Percentiles rank a stretch among this genome's conserved stretches.
Evolutionary conservation across 2,888 invertebrate species (phyloP).

Genomic region (Coelinius sp.): DNA sequence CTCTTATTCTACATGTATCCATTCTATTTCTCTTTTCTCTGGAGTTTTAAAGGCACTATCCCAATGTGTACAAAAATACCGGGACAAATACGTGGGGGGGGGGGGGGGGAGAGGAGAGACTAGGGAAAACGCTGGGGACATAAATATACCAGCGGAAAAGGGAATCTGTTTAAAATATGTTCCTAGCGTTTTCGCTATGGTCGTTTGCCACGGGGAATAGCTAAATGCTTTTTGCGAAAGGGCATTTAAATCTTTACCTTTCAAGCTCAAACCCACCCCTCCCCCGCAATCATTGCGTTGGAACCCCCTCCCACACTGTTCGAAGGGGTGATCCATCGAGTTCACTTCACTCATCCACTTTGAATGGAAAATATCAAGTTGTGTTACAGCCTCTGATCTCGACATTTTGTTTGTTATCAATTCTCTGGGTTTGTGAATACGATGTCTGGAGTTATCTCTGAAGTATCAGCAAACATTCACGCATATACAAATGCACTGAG

Average conservation of each 20-base stretch:
- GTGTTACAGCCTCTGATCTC: conserved; percentile 41
- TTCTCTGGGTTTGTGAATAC: conserved; percentile 42
- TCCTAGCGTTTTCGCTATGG: conserved; percentile 67
- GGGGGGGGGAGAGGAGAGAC: conserved; percentile 42
- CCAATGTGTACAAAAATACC: conserved; percentile 35
- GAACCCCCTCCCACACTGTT: background rate
- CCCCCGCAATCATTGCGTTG: conserved; percentile 40
- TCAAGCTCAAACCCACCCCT: conserved; percentile 48
- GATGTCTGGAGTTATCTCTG: conserved; percentile 57
- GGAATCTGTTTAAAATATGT: conserved; percentile 70
- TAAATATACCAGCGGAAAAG: conserved; percentile 67
- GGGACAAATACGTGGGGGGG: background rate
- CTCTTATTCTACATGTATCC: too few species aligned
- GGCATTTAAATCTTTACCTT: conserved; percentile 70
- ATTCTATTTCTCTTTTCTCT: conserved; percentile 38
- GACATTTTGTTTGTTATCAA: conserved; percentile 61
- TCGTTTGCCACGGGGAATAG: conserved; percentile 71
- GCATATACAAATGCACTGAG: conserved; percentile 46
- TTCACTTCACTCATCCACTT: conserved; percentile 32
- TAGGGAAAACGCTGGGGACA: conserved; percentile 53
- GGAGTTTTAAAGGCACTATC: conserved; percentile 44
- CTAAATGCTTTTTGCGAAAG: conserved; percentile 71
- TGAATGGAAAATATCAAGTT: conserved; percentile 27
- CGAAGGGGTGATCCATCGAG: conserved; percentile 25
- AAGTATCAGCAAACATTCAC: conserved; percentile 65